Evolutionary conservation across 2,888 invertebrate genomes (phyloP), one percentile per base, ranked within the genome.

Genomic region (Lydus trimaculatus): DNA sequence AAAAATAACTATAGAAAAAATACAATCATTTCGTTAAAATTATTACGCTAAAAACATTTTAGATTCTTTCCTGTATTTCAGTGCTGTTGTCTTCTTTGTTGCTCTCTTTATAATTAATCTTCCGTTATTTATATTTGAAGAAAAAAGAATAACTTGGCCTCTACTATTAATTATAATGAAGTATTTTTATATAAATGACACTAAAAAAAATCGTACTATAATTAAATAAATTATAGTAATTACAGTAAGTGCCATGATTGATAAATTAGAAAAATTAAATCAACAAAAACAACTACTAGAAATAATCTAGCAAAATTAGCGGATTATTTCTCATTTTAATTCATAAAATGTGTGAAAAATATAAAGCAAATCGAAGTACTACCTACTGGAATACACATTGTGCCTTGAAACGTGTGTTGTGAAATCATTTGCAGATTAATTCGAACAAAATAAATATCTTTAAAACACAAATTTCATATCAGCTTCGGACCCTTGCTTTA

Each of bases 381-480:
- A 77, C 81, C 81, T 83, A 83, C 83, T 83, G 83, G 82, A 84
- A 84, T 83, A 84, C 84, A 83, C 79, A 78, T 81, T 81, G 84
- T 84, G 84, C 84, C 84, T 83, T 84, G 81, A 77, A 48, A 81
- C 80, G 82, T 81, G 81, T 81, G 81, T 83, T 80, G 81, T 79
- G 80, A 82, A 76, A 78, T 79, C 69, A 76, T 79, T 79, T 79
- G 76, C 79, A 76, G 71, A 73, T 72, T 43, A 43, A 43, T 73
- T 67, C 67, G 56, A 67, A 69, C 64, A 48, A 70, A 72, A 72
- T 71, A 79, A 80, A 78, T 78, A 78, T 73, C 72, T 71, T 75
- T 13, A 23, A 15, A 48, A 48, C 4, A 20, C n/a, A 48, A 20
- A 20, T 23, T 74, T 73, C 79, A 79, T 78, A 79, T 78, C 78